Percentiles rank a stretch among this genome's conserved stretches.
Evolutionary conservation across 2,113 vertebrate species (phyloP).

Genomic region (Nettapus auritus): DNA sequence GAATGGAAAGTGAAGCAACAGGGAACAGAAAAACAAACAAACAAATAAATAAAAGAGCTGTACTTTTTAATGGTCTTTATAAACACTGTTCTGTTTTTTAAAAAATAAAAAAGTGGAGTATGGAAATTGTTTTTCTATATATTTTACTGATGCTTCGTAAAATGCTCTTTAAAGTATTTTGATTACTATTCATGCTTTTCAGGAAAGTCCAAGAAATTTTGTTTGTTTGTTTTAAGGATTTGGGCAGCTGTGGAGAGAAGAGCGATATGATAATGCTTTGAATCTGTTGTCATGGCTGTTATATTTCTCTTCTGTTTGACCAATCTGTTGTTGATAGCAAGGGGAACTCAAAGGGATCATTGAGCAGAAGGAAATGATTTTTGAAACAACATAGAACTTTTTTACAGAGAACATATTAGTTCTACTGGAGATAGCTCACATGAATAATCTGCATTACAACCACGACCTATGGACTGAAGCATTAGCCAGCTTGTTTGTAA

Average conservation of each 20-base stretch:
- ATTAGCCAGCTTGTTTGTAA: not conserved
- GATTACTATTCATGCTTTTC: not conserved
- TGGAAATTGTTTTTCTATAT: not conserved
- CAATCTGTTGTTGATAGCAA: not conserved
- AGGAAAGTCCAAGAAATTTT: not conserved
- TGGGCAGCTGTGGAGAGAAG: not conserved
- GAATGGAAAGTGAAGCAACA: not conserved
- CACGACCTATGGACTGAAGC: not conserved
- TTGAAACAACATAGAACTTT: not conserved
- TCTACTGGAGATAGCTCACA: not conserved
- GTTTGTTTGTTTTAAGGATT: not conserved
- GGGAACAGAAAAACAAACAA: not conserved
- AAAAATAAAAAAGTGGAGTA: not conserved
- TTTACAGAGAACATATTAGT: not conserved
- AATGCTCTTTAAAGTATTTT: not conserved
- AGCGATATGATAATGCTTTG: not conserved
- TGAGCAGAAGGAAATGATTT: conserved; percentile 25
- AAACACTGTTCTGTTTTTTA: not conserved
- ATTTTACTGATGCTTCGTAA: not conserved
- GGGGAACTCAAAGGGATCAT: not conserved
- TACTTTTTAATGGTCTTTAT: not conserved
- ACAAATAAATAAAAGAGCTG: not conserved
- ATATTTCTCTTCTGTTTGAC: not conserved
- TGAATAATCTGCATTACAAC: not conserved
- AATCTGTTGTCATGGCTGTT: not conserved